Percentiles rank a stretch among this genome's conserved stretches.
These are phyloP conservation scores for Gallirallus australis DNA, from an alignment of 2,797 vertebrate species.

Conservation along the genomic window DNA sequence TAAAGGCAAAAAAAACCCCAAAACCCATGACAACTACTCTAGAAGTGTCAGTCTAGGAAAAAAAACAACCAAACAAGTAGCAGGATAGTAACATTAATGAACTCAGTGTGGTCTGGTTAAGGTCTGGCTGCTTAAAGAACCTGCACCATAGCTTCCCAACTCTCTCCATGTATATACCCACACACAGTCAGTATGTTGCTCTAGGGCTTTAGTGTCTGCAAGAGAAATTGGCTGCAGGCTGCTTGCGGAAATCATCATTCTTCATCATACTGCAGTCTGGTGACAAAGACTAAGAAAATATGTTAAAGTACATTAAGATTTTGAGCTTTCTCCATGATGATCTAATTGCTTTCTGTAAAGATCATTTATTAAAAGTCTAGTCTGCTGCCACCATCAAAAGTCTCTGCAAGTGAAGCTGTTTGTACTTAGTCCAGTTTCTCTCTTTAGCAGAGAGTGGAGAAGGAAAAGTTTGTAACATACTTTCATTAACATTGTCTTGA, in stretches of 20 bases:
- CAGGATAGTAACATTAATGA: background rate
- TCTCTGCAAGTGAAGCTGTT: background rate
- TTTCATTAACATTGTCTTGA: background rate
- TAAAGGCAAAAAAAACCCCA: background rate
- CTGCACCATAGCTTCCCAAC: background rate
- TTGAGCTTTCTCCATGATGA: background rate
- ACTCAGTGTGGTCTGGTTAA: background rate
- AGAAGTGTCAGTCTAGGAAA: background rate
- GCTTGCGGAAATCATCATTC: background rate
- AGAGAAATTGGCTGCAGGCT: background rate
- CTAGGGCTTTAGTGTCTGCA: background rate
- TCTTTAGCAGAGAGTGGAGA: background rate
- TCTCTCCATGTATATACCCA: background rate
- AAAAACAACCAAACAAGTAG: background rate
- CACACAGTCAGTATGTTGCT: background rate
- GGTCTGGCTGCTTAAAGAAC: background rate
- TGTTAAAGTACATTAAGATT: background rate
- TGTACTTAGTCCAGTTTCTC: background rate
- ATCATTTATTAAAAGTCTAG: background rate
- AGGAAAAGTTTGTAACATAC: background rate
- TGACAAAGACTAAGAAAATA: conserved; percentile 19
- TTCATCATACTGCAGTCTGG: background rate
- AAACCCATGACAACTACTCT: background rate
- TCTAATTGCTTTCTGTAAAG: conserved; percentile 11
- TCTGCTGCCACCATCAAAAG: conserved; percentile 10